These are phyloP conservation scores for Drosophila demipolita DNA, from an alignment of 2,888 invertebrate genomes.

Conservation along the genomic window DNA sequence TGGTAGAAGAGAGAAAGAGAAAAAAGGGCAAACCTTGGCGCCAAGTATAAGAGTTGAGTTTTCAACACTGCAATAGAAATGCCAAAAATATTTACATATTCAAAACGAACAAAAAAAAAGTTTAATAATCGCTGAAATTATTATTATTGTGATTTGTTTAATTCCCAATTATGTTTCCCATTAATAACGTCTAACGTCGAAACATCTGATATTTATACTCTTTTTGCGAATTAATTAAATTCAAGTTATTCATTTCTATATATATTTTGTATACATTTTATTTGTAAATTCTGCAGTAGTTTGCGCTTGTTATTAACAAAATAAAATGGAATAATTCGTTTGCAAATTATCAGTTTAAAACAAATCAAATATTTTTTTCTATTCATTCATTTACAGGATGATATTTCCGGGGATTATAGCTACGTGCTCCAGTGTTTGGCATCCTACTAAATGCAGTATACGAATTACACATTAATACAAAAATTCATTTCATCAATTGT, in stretches of 20 bases:
- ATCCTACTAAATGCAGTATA: slow-evolving; percentile 71
- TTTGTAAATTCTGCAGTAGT: slow-evolving; percentile 53
- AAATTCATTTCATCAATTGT: slow-evolving; percentile 33
- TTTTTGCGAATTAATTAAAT: slow-evolving; percentile 37
- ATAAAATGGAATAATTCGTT: slow-evolving; percentile 45
- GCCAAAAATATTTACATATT: slow-evolving; percentile 61
- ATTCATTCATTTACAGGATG: slow-evolving; percentile 86
- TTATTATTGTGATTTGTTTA: slow-evolving; percentile 51
- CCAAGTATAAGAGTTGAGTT: slow-evolving; percentile 18
- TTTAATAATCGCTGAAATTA: slow-evolving; percentile 35
- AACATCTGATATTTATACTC: slow-evolving; percentile 7
- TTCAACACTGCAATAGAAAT: slow-evolving; percentile 63
- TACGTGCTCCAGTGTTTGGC: slow-evolving; percentile 87
- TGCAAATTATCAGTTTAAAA: slow-evolving; percentile 12
- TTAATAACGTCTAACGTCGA: slow-evolving; percentile 47
- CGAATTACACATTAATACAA: slow-evolving; percentile 10
- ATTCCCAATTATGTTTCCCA: slow-evolving; percentile 29
- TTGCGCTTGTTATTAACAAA: slow-evolving; percentile 69
- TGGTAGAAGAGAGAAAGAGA: slow-evolving; percentile 83
- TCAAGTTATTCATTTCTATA: slow-evolving; percentile 20
- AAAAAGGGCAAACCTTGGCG: background rate
- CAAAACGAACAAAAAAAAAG: slow-evolving; percentile 16
- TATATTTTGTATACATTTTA: slow-evolving; percentile 76
- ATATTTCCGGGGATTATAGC: slow-evolving; percentile 89
- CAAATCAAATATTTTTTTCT: slow-evolving; percentile 41